Conservation (phyloP, 2,797 vertebrate species). For the Pseudochaenichthys georgianus region DNA sequence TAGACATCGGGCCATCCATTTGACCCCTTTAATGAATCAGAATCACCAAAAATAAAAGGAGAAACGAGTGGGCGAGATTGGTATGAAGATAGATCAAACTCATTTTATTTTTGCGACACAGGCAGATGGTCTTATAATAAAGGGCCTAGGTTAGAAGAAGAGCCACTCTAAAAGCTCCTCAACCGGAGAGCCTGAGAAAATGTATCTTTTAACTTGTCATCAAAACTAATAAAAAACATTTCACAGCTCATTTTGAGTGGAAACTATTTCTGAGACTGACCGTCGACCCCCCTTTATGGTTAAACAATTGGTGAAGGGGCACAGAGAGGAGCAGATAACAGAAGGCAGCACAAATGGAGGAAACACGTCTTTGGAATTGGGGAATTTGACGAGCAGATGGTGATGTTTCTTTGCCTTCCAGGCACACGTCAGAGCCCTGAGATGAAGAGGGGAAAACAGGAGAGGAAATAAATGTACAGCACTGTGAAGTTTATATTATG, state of each 20-base stretch:
- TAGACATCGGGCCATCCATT: slow-evolving; percentile 2
- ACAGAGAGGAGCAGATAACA: background rate
- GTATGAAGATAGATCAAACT: slow-evolving; percentile 13
- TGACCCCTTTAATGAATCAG: slow-evolving; percentile 17
- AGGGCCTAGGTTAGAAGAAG: slow-evolving; percentile 14
- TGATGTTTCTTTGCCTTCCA: background rate
- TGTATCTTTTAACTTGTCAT: slow-evolving; percentile 32
- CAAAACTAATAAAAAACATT: slow-evolving; percentile 31
- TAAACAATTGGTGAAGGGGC: background rate
- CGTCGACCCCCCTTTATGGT: background rate
- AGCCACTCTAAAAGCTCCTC: slow-evolving; percentile 26
- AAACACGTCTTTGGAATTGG: background rate
- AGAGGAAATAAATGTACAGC: background rate
- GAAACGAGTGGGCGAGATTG: slow-evolving; percentile 10
- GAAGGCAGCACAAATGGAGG: background rate
- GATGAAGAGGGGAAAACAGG: slow-evolving; percentile 1
- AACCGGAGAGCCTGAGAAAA: slow-evolving; percentile 12
- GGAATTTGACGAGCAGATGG: slow-evolving; percentile 15
- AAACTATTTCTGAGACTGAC: slow-evolving; percentile 3
- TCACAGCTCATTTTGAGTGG: slow-evolving; percentile 11
- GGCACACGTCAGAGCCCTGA: background rate
- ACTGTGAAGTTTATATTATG: background rate
- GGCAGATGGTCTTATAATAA: slow-evolving; percentile 44
- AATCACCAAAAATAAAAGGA: slow-evolving; percentile 24
- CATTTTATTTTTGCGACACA: slow-evolving; percentile 23